Conservation (phyloP, 1,140 invertebrate genomes). For the Teleopsis dalmanni region DNA sequence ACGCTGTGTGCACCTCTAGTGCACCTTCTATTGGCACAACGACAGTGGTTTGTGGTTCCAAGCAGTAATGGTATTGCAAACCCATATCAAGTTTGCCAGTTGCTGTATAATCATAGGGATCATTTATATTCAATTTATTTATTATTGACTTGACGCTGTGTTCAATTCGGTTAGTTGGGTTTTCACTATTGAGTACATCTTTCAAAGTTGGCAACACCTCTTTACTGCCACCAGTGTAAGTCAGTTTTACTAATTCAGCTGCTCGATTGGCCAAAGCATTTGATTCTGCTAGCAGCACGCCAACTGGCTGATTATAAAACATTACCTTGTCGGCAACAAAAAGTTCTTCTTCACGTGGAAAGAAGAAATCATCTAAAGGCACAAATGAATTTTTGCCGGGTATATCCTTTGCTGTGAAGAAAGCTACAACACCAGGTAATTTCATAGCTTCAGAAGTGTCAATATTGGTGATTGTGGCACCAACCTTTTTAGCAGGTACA, state of each 20-base stretch:
- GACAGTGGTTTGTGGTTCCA: conserved; percentile 60
- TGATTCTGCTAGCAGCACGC: conserved; percentile 60
- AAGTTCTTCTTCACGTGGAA: conserved; percentile 28
- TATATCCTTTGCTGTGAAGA: conserved; percentile 61
- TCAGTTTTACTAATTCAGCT: conserved; percentile 58
- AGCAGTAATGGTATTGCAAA: conserved; percentile 48
- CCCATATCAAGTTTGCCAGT: conserved; percentile 34
- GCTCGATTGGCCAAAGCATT: conserved; percentile 55
- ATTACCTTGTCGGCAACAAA: conserved; percentile 48
- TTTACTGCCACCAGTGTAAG: conserved; percentile 45
- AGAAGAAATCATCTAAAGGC: conserved; percentile 16
- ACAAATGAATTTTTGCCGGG: conserved; percentile 48
- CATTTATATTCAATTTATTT: conserved; percentile 17
- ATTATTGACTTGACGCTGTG: conserved; percentile 24
- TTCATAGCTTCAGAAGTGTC: conserved; percentile 53
- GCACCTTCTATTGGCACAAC: conserved; percentile 54
- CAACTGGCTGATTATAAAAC: conserved; percentile 66
- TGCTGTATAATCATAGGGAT: conserved; percentile 16
- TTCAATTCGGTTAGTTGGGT: conserved; percentile 15
- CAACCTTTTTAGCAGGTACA: conserved; percentile 50
- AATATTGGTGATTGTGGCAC: conserved; percentile 50
- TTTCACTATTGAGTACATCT: conserved; percentile 22
- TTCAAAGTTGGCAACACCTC: conserved; percentile 28
- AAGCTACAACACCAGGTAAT: conserved; percentile 58
- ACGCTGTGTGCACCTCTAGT: conserved; percentile 53